Conservation (phyloP, 2,888 invertebrate genomes). For the Lapara coniferarum region DNA sequence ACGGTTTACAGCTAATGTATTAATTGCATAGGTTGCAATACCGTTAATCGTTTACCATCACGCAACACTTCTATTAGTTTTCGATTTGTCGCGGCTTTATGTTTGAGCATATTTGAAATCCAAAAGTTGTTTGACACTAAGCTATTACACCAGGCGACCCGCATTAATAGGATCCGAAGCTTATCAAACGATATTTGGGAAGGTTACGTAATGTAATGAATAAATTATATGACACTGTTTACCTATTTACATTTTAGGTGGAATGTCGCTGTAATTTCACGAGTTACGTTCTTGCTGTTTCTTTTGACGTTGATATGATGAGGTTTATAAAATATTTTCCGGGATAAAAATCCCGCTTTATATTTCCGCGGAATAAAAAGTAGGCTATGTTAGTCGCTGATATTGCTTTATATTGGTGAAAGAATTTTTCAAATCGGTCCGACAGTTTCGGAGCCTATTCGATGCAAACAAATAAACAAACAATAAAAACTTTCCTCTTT, state of each 20-base stretch:
- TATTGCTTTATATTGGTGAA: no score
- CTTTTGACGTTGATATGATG: no score
- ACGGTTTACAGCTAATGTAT: neutral
- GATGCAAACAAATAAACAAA: no score
- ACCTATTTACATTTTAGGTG: neutral
- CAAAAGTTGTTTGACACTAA: neutral
- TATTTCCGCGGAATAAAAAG: no score
- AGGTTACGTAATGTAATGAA: neutral
- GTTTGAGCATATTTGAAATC: neutral
- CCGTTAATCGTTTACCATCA: neutral
- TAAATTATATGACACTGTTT: constrained; percentile 2
- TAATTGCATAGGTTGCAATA: neutral
- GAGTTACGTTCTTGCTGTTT: no score
- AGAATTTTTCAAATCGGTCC: no score
- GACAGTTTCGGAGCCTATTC: no score
- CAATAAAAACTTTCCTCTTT: no score
- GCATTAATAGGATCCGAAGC: neutral
- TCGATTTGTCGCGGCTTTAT: neutral
- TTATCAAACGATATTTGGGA: constrained; percentile 1
- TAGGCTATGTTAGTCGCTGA: no score
- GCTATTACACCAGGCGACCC: no score
- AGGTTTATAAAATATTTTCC: no score
- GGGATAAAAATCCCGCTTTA: no score
- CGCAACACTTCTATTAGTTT: neutral
- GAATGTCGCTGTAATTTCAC: neutral